These are phyloP conservation scores for Lasioglossum albipes DNA, from an alignment of 1,140 invertebrate genomes.

Conservation along the genomic window DNA sequence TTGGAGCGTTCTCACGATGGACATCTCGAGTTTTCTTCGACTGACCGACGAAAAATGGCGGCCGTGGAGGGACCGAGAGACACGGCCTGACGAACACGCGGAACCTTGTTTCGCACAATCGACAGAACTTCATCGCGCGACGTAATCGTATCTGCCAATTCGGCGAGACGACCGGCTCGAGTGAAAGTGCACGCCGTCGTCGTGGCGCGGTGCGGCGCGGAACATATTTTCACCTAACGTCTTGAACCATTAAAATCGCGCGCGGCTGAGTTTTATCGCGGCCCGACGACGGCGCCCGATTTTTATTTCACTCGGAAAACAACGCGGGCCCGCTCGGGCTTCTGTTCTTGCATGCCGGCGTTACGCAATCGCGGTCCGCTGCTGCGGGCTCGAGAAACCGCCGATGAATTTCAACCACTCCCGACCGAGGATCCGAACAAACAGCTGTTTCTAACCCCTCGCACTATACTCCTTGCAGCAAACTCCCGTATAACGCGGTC, in stretches of 20 bases:
- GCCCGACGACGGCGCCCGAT: slow-evolving; percentile 2
- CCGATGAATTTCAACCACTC: background rate
- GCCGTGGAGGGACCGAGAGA: background rate
- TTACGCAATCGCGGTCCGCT: slow-evolving; percentile 1
- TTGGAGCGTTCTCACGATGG: too few species aligned
- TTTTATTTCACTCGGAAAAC: slow-evolving; percentile 10
- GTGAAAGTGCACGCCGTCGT: slow-evolving; percentile 58
- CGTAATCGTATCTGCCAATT: slow-evolving; percentile 60
- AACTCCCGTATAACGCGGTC: too few species aligned
- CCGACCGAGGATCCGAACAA: background rate
- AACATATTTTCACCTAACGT: slow-evolving; percentile 61
- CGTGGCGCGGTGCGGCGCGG: slow-evolving; percentile 29
- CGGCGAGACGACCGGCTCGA: slow-evolving; percentile 50
- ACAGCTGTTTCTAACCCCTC: too few species aligned
- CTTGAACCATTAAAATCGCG: slow-evolving; percentile 50
- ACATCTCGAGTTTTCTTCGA: slow-evolving; percentile 25
- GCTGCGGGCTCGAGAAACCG: background rate
- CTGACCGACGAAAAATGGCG: background rate
- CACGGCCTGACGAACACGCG: background rate
- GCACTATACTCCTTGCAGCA: too few species aligned
- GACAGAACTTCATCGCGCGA: slow-evolving; percentile 60
- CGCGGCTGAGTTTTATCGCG: slow-evolving; percentile 27
- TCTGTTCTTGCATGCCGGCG: background rate
- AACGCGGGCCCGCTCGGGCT: background rate
- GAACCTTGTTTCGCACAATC: slow-evolving; percentile 44